phyloP scores from a whole-genome alignment of 2,888 invertebrate species.

The Apodemia duryi region DNA sequence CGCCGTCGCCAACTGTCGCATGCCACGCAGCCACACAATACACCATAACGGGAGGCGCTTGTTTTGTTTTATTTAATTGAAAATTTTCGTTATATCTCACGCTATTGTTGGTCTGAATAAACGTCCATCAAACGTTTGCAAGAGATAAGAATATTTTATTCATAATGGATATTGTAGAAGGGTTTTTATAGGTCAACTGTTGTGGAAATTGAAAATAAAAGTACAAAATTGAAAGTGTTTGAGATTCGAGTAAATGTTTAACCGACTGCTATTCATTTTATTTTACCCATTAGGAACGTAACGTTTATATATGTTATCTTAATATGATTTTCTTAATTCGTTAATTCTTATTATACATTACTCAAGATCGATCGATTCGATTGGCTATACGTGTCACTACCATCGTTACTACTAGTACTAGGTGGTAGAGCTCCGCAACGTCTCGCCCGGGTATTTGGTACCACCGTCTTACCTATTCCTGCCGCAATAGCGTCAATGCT shows the following conservation, averaged over 20 bases:
- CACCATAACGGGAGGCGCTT: slow-evolving; percentile 31
- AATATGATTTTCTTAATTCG: no score
- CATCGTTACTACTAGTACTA: no score
- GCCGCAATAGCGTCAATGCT: no score
- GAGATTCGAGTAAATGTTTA: background rate
- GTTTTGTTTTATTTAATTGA: slow-evolving; percentile 72
- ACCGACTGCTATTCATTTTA: no score
- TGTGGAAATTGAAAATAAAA: background rate
- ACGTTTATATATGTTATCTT: no score
- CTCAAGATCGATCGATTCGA: no score
- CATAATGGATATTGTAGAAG: slow-evolving; percentile 13
- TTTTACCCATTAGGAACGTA: no score
- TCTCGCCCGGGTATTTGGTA: no score
- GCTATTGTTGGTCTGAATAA: slow-evolving; percentile 50
- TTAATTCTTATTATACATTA: no score
- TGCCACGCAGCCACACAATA: slow-evolving; percentile 47
- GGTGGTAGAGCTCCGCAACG: no score
- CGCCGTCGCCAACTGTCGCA: slow-evolving; percentile 41
- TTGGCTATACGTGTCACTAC: no score
- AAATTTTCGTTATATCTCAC: slow-evolving; percentile 63
- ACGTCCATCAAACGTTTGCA: slow-evolving; percentile 35
- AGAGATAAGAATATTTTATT: slow-evolving; percentile 35
- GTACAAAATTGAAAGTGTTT: background rate
- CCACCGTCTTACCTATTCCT: no score
- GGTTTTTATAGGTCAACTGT: slow-evolving; percentile 13